Conservation (phyloP, 2,113 vertebrate species). For the Callionymus lyra region DNA sequence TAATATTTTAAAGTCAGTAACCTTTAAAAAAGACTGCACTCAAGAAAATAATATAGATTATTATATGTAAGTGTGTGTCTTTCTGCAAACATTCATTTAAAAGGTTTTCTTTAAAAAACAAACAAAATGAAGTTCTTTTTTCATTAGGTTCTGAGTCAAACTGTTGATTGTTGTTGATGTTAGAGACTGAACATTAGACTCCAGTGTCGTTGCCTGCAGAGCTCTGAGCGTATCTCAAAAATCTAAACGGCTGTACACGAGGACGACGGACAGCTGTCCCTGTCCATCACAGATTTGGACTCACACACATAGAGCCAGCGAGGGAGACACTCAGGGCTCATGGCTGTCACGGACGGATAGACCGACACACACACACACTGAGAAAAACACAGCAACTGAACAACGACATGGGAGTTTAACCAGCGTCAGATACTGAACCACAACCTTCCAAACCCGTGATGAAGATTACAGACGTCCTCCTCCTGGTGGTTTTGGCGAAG, state of each 20-base stretch:
- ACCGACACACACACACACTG: constrained; percentile 61
- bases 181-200: neutral
- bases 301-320: constrained; percentile 62
- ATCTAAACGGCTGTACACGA: constrained; percentile 69
- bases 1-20: no score
- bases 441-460: constrained; percentile 68
- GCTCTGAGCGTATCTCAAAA: constrained; percentile 62
- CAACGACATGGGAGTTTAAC: constrained; percentile 40
- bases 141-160: neutral
- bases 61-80: no score
- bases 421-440: neutral
- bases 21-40: no score
- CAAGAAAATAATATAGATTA: no score
- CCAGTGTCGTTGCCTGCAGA: constrained; percentile 3
- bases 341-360: constrained; percentile 55
- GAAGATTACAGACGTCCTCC: constrained; percentile 67
- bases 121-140: neutral
- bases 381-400: constrained; percentile 12
- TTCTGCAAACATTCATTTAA: no score
- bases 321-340: no score
- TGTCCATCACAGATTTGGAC: constrained; percentile 73
- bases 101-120: neutral
- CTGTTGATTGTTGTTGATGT: neutral
- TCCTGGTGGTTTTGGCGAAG: constrained; percentile 64
- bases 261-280: constrained; percentile 77